Evolutionary conservation across 2,113 vertebrate genomes (phyloP), one percentile per base, ranked within the genome.

Genomic region (Phocoena sinus): DNA sequence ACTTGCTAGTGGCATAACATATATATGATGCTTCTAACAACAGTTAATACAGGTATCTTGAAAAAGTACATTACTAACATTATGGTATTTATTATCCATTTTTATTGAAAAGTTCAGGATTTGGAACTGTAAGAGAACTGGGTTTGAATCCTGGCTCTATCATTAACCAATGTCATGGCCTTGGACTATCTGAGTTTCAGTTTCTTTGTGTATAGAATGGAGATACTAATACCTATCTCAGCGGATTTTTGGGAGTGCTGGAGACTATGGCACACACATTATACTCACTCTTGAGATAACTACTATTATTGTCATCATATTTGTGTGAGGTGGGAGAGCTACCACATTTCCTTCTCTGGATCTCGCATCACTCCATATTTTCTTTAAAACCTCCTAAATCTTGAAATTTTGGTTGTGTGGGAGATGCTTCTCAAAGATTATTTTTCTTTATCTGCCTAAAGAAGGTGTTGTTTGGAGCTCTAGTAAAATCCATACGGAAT

Each of bases 101-200:
- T 94, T 77, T 79, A 76, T 71, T 71, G 71, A 73, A 71, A 85
- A 73, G 10, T n/a, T 84, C 65, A 90, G 41, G 12, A 94, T 94
- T 88, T 94, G 80, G 88, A 90, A 95, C 92, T 89, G 25, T 68
- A n/a, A 85, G 26, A 63, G 36, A 93, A 26, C 41, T 81, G 31
- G 17, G 5, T 96, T 95, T 91, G 53, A 96, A 65, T 94, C 17
- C 62, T 58, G 26, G 18, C n/a, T 91, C 53, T 83, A 50, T 28
- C 60, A 87, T 87, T 91, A 86, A 91, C 9, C 53, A 31, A 1
- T 36, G 18, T 90, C 56, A 31, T 58, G 58, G 65, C 20, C 67
- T 94, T 87, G 41, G 60, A 90, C n/a, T 94, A n/a, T 41, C 50
- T 90, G 79, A 76, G 53, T 23, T 82, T 89, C 84, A 70, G 28